Evolutionary conservation across 64 coral and sea anemone genomes (phyloP), one percentile per base, ranked within the genome.

Genomic region (Stichodactyla mertensii): DNA sequence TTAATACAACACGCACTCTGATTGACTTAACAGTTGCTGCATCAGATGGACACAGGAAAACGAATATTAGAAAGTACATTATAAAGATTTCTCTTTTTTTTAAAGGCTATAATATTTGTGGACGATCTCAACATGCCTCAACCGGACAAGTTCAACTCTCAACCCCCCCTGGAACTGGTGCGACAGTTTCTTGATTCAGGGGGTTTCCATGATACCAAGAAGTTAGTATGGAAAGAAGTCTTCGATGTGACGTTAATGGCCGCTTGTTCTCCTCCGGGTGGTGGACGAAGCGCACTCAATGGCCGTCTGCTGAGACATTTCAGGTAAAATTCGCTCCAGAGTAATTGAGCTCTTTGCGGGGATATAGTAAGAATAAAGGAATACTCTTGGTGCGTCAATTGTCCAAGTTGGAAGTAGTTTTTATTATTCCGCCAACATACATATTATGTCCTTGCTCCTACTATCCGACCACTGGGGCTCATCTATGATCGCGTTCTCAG

Each of bases 81-180:
- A 2, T 45, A 45, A 31, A 4, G 24, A 74, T 74, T 12, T 74
- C 23, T 10, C 27, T 31, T 4, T 26, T 26, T 4, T 74, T 8
- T 23, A 8, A 26, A 74, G 69, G 69, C 69, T 2, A 26, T 99
- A 36, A 69, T 99, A 22, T 99, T 99, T 71, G 86, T 99, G 62
- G 96, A 99, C 86, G 96, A 99, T 80, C 90, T 99, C n/a, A 99
- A 99, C 85, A 95, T 99, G 93, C 96, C 96, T 55, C 93, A 95
- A 51, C 93, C 90, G 6, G 96, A 99, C 52, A 79, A 89, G 19
- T 99, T 89, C 64, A 89, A 90, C 10, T 92, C 92, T 54, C 96
- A 99, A 57, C 90, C 96, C 22, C 96, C 96, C 51, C 83, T 99
- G 59, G 96, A 99, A 45, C 79, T 99, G 45, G 78, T 95, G 16